Percentiles rank a stretch among this genome's conserved stretches.
These are phyloP conservation scores for Mactromeris polynyma DNA, from an alignment of 2,888 invertebrate genomes.

Conservation along the genomic window DNA sequence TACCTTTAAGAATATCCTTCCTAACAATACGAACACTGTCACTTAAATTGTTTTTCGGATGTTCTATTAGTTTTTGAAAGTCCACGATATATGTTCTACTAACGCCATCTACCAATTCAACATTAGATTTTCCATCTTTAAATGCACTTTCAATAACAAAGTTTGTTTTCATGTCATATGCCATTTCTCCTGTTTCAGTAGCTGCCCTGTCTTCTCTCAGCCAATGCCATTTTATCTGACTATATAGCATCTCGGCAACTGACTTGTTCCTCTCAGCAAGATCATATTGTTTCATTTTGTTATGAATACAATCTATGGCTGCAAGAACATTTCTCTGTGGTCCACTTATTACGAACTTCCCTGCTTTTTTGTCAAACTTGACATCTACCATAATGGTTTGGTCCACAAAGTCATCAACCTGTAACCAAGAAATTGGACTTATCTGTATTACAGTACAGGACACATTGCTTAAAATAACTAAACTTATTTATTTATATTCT, in stretches of 20 bases:
- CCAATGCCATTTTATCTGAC: slow-evolving; percentile 64
- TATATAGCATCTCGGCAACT: slow-evolving; percentile 58
- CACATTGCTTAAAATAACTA: no score
- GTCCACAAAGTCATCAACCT: slow-evolving; percentile 61
- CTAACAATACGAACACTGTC: slow-evolving; percentile 64
- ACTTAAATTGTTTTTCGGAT: slow-evolving; percentile 55
- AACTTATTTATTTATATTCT: no score
- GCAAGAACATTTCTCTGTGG: slow-evolving; percentile 54
- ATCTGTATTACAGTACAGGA: no score
- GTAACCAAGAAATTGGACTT: slow-evolving; percentile 12
- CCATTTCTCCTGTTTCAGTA: slow-evolving; percentile 44
- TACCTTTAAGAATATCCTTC: slow-evolving; percentile 68
- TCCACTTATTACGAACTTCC: slow-evolving; percentile 59
- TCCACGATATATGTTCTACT: slow-evolving; percentile 62
- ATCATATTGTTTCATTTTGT: slow-evolving; percentile 49
- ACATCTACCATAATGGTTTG: slow-evolving; percentile 58
- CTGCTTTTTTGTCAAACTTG: slow-evolving; percentile 61
- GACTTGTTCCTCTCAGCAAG: slow-evolving; percentile 51
- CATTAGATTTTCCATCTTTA: slow-evolving; percentile 44
- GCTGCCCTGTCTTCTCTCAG: slow-evolving; percentile 54
- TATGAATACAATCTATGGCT: slow-evolving; percentile 59
- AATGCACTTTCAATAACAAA: slow-evolving; percentile 65
- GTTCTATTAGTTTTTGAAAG: slow-evolving; percentile 61
- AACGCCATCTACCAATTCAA: slow-evolving; percentile 48
- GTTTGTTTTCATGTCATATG: slow-evolving; percentile 55